Evolutionary conservation across 1,140 invertebrate genomes (phyloP).

Genomic region (Nasonia longicornis): DNA sequence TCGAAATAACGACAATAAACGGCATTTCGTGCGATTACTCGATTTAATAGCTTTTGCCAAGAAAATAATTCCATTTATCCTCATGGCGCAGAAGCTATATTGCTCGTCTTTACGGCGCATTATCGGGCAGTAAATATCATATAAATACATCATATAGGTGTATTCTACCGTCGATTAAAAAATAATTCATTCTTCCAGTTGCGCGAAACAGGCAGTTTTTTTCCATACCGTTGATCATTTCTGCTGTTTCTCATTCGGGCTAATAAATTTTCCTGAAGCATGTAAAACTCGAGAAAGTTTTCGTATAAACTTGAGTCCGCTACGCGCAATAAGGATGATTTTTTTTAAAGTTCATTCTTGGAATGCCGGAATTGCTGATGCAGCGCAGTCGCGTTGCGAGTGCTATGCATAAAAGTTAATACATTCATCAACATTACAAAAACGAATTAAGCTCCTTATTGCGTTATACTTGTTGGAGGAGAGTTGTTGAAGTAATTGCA

Average conservation of each 20-base stretch:
- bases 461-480: no score
- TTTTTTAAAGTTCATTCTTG: neutral
- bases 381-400: neutral
- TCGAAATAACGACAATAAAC: slow-evolving; percentile 21
- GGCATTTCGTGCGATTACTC: neutral
- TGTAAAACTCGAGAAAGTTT: neutral
- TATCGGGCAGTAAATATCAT: neutral
- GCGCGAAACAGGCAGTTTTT: neutral
- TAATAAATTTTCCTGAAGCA: neutral
- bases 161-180: neutral
- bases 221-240: neutral
- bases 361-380: neutral
- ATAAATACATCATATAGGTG: neutral
- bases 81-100: neutral
- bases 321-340: neutral
- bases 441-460: neutral
- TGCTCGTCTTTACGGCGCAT: slow-evolving; percentile 5
- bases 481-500: no score
- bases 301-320: neutral
- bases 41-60: slow-evolving; percentile 4
- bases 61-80: slow-evolving; percentile 17
- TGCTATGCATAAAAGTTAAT: neutral
- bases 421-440: neutral
- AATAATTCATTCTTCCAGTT: neutral
- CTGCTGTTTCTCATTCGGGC: neutral